A percentile compares a stretch with the other conserved stretches of the same genome.
Evolutionary conservation across 2,797 vertebrate genomes (phyloP).

Genomic region (Aphelocoma californica): DNA sequence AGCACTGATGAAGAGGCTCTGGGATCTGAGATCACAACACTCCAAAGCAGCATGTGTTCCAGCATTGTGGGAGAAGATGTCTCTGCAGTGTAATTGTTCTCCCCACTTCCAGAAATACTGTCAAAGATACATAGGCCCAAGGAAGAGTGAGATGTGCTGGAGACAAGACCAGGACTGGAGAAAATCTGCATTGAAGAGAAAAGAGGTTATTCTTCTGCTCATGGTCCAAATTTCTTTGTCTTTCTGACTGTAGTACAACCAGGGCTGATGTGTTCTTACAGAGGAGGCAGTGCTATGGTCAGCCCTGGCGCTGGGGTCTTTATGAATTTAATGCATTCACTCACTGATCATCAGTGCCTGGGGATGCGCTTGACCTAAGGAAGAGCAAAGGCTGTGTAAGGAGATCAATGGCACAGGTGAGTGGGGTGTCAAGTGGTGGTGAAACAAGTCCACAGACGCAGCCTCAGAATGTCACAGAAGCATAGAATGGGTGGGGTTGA

Average conservation of each 20-base stretch:
- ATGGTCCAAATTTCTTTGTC: background rate
- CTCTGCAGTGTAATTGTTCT: background rate
- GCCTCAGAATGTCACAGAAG: background rate
- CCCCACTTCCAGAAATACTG: background rate
- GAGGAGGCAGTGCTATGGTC: background rate
- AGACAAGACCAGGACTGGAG: background rate
- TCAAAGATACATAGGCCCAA: background rate
- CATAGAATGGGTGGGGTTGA: background rate
- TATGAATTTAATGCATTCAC: background rate
- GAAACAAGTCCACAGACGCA: background rate
- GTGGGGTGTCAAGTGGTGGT: background rate
- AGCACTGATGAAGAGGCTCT: background rate
- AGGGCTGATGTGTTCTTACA: background rate
- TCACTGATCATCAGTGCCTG: background rate
- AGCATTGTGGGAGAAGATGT: background rate
- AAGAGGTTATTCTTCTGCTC: background rate
- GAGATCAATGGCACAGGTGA: background rate
- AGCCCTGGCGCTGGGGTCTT: background rate
- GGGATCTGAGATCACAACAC: background rate
- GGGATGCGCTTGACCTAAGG: background rate
- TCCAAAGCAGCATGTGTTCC: background rate
- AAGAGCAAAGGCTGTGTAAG: background rate
- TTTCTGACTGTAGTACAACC: accelerated
- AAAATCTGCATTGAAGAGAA: background rate
- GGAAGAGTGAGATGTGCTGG: background rate